Percentiles rank a stretch among this genome's conserved stretches.
Evolutionary conservation across 1,140 invertebrate species (phyloP).

Genomic region (Brachionus plicatilis): DNA sequence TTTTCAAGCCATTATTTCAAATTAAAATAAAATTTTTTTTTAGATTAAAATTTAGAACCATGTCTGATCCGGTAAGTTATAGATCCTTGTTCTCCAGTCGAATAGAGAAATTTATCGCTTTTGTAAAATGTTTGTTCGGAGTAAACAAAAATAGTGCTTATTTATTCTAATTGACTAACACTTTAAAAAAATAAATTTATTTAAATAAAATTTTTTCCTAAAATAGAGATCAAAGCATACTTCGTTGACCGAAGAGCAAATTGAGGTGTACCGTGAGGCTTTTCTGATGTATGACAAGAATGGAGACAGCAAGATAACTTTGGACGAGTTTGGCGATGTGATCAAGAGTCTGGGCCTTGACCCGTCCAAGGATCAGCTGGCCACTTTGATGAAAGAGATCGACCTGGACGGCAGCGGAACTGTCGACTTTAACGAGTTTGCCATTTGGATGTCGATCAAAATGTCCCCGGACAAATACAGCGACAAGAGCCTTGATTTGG

Average conservation of each 20-base stretch:
- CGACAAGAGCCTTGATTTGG: slow-evolving; percentile 14
- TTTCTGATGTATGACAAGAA: slow-evolving; percentile 39
- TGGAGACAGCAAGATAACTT: slow-evolving; percentile 35
- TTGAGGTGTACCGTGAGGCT: slow-evolving; percentile 30
- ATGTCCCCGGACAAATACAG: slow-evolving; percentile 34
- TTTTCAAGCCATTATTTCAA: neutral
- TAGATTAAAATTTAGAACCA: neutral
- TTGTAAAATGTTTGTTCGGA: neutral
- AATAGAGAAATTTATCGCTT: neutral
- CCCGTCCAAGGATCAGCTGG: slow-evolving; percentile 34
- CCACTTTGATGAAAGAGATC: slow-evolving; percentile 38
- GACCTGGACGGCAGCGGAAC: slow-evolving; percentile 36
- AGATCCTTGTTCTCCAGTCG: neutral
- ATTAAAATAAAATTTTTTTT: neutral
- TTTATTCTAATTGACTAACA: neutral
- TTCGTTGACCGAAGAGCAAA: slow-evolving; percentile 8
- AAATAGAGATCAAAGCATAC: slow-evolving; percentile 1
- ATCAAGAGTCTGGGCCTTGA: slow-evolving; percentile 28
- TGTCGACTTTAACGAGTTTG: slow-evolving; percentile 36
- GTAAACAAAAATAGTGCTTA: neutral
- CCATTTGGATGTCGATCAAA: slow-evolving; percentile 40
- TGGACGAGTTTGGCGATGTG: slow-evolving; percentile 39
- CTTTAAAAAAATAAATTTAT: neutral
- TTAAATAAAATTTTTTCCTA: neutral
- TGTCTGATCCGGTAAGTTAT: slow-evolving; percentile 4